Conservation (phyloP, 2,888 invertebrate genomes). For the Mayetiola destructor region DNA sequence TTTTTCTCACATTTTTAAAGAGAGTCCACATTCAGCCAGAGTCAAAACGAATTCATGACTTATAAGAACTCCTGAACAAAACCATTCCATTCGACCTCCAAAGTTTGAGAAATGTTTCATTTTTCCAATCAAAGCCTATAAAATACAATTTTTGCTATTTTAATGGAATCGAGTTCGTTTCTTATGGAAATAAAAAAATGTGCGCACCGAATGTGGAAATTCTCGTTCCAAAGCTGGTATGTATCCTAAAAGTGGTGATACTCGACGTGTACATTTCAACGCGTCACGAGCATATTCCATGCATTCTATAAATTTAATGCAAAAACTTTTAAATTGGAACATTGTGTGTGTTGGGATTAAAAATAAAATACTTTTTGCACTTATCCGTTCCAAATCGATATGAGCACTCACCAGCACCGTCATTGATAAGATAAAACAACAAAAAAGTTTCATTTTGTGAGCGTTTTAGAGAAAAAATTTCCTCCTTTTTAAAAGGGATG, state of each 20-base stretch:
- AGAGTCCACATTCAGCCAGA: not conserved
- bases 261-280: not conserved
- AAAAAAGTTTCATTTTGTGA: not conserved
- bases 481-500: too few relatives aligned
- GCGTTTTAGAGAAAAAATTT: too few relatives aligned
- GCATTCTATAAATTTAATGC: not conserved
- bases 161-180: not conserved
- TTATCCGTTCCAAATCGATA: not conserved
- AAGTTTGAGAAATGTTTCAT: not conserved
- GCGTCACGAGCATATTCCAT: not conserved
- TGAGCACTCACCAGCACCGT: not conserved
- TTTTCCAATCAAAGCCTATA: not conserved
- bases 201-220: not conserved
- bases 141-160: not conserved
- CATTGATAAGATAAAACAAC: not conserved
- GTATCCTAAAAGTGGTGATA: not conserved
- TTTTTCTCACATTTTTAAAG: not conserved
- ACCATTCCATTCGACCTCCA: not conserved
- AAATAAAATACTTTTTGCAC: not conserved
- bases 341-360: too few relatives aligned
- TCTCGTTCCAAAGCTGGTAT: not conserved
- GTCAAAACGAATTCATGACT: not conserved
- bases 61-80: constrained; percentile 1
- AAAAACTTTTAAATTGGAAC: too few relatives aligned
- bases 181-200: too few relatives aligned